phyloP scores from a whole-genome alignment of 2,113 vertebrate species.

The Labeo rohita region DNA sequence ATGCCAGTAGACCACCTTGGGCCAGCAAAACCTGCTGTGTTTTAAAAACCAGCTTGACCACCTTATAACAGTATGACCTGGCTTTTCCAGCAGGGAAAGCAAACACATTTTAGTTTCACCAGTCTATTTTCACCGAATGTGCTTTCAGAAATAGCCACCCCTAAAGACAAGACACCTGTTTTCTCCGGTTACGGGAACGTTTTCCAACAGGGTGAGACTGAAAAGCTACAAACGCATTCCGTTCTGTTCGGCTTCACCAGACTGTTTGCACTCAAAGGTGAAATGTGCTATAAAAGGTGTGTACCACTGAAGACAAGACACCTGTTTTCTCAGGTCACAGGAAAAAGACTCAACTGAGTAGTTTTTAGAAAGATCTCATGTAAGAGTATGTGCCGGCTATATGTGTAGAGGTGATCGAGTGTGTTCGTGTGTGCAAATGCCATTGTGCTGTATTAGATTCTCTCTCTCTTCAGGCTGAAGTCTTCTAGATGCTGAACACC shows the following conservation, averaged over 20 bases:
- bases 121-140: not conserved
- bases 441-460: slow-evolving; percentile 6
- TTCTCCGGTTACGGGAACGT: not conserved
- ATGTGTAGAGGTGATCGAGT: slow-evolving; percentile 7
- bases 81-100: slow-evolving; percentile 4
- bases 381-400: not conserved
- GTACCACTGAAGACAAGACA: not conserved
- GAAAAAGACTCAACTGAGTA: not conserved
- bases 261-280: slow-evolving; percentile 10
- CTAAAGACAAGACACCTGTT: slow-evolving; percentile 25
- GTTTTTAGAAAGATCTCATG: not conserved
- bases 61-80: not conserved
- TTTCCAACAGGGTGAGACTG: slow-evolving; percentile 7
- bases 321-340: not conserved
- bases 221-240: not conserved
- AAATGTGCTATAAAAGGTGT: not conserved
- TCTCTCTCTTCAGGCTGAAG: slow-evolving; percentile 37
- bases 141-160: not conserved
- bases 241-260: not conserved
- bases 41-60: not conserved
- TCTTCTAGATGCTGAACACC: slow-evolving; percentile 19
- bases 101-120: not conserved
- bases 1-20: not conserved
- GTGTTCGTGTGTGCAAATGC: slow-evolving; percentile 33
- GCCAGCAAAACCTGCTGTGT: not conserved